Evolutionary conservation across 2,888 invertebrate genomes (phyloP).

Genomic region (Bellardia pandia): DNA sequence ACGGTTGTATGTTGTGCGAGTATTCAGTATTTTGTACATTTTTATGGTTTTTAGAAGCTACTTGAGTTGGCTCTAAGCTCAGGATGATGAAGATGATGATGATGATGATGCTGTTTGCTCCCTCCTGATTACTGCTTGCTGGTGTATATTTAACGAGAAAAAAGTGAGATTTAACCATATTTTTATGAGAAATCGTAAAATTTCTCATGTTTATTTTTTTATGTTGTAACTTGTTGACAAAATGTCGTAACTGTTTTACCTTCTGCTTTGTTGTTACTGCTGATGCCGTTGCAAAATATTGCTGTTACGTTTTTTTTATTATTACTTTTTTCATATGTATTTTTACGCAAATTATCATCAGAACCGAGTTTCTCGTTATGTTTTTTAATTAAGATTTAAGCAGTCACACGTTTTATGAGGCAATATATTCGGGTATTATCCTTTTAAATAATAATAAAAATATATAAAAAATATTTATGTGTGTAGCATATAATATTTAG

Average conservation of each 20-base stretch:
- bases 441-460: conserved; percentile 62
- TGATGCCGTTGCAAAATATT: conserved; percentile 37
- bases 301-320: conserved; percentile 29
- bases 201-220: conserved; percentile 57
- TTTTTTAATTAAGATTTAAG: conserved; percentile 71
- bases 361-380: conserved; percentile 53
- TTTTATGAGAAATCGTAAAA: conserved; percentile 72
- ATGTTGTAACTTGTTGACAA: conserved; percentile 71
- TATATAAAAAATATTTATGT: neutral
- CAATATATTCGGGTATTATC: conserved; percentile 56
- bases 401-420: conserved; percentile 51
- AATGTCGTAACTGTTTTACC: conserved; percentile 60
- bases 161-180: conserved; percentile 70
- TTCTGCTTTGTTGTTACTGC: conserved; percentile 37
- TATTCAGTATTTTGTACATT: conserved; percentile 51
- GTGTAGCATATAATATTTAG: neutral
- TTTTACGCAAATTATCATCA: conserved; percentile 68
- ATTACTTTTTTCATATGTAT: conserved; percentile 32
- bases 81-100: conserved; percentile 24
- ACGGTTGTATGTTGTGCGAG: conserved; percentile 3
- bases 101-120: conserved; percentile 30
- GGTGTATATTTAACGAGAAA: conserved; percentile 60
- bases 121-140: neutral
- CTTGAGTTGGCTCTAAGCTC: conserved; percentile 59
- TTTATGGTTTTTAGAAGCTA: conserved; percentile 68